Base-by-base conservation (phyloP, 1,140 invertebrate species). In the Maniola jurtina region DNA sequence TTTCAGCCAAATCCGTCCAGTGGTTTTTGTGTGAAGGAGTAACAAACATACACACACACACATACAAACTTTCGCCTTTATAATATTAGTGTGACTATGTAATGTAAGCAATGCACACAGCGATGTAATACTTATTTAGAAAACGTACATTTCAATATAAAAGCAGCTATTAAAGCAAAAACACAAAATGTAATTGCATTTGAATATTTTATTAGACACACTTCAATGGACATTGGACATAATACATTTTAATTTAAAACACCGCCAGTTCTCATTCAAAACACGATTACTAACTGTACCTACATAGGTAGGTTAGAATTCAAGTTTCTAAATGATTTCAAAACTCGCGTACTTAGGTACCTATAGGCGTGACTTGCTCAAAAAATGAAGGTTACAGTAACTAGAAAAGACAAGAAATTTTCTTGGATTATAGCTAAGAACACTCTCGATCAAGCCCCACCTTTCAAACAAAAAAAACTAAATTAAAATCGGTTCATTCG, bases 311-410 rank as follows among this genome's bases (percentile, higher is more conserved):
- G 38, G 38, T 38, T 9, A 9, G 5, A 36, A 9, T 36, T 13
- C 25, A 56, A 56, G 54, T 56, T 35, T 35, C 54, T 1, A 36
- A 56, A 14, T n/a, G 15, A 48, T 13, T 54, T 55, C 58, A 47
- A 52, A 65, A 58, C 48, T 36, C 40, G 16, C 7, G 38, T 38
- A 11, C 45, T 13, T 42, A 42, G n/a, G 16, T 61, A 15, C 36
- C 6, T 54, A 33, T 25, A 52, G 45, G 7, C 71, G 75, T 80
- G 61, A 68, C 66, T 59, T 58, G 45, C 35, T 62, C 54, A 59
- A 86, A 85, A 86, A 82, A 83, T 85, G 5, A n/a, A n/a, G n/a
- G n/a, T n/a, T n/a, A n/a, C n/a, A n/a, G n/a, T n/a, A n/a, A n/a
- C n/a, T n/a, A n/a, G n/a, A n/a, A n/a, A n/a, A n/a, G n/a, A n/a